These are phyloP conservation scores for Physocephala rufipes DNA, from an alignment of 2,888 invertebrate genomes.

Conservation along the genomic window DNA sequence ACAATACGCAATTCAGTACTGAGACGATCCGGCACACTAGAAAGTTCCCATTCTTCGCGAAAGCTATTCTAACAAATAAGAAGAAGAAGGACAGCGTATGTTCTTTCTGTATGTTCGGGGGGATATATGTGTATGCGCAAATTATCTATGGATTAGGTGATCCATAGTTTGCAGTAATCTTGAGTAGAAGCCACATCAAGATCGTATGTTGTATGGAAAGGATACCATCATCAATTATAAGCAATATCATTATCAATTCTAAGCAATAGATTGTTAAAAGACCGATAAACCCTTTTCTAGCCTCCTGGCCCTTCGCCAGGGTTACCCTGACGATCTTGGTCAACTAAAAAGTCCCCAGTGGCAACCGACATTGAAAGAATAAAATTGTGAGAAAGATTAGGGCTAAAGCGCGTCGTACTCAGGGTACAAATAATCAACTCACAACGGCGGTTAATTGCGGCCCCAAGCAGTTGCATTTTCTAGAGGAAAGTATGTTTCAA, in stretches of 20 bases:
- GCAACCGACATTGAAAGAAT: too few relatives aligned
- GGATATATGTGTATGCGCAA: not conserved
- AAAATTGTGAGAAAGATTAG: slow-evolving; percentile 30
- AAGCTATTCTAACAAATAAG: too few relatives aligned
- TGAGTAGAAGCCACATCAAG: slow-evolving; percentile 11
- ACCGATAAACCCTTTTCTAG: not conserved
- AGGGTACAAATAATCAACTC: not conserved
- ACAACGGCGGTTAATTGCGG: slow-evolving; percentile 17
- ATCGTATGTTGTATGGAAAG: too few relatives aligned
- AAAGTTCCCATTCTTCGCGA: too few relatives aligned
- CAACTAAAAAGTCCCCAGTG: not conserved
- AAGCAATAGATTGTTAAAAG: not conserved
- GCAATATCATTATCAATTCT: not conserved
- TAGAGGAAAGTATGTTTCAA: slow-evolving; percentile 62
- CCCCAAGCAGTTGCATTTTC: slow-evolving; percentile 18
- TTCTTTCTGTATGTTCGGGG: not conserved
- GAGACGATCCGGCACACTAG: too few relatives aligned
- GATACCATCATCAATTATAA: not conserved
- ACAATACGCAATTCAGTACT: not conserved
- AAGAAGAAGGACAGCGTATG: not conserved
- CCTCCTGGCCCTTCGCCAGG: too few relatives aligned
- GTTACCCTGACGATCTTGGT: slow-evolving; percentile 8
- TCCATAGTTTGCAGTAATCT: slow-evolving; percentile 31
- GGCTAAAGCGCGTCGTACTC: slow-evolving; percentile 21
- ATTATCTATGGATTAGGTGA: slow-evolving; percentile 33